Base-by-base conservation (phyloP, 2,888 invertebrate genomes). In the Charanyca ferruginea region DNA sequence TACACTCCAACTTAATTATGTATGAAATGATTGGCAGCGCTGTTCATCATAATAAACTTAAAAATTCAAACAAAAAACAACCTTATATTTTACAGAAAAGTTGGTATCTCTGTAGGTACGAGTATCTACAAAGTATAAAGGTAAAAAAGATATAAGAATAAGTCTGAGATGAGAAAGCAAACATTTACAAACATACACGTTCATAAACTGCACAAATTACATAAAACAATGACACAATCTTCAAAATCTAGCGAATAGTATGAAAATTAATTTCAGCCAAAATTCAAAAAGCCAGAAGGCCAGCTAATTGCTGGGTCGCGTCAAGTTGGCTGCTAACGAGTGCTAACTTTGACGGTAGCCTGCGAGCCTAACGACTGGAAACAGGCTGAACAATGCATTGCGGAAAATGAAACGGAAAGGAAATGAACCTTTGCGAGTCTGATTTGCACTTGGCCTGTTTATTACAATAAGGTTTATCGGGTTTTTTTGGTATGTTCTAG, bases 281-380 rank as follows among this genome's bases (percentile, higher is more conserved):
- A 1, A 38, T 5, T 35, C 41, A 1, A 54, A 54, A 69, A 52
- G 55, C 18, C 55, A 61, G 61, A 73, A 23, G 38, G 58, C 25
- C 49, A 58, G 52, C 18, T 20, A 75, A 59, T 78, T 67, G 54
- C 49, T 62, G 23, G 49, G 42, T 25, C 59, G 44, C 35, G 48
- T 63, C 60, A 76, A 75, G 66, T 54, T 58, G 42, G 41, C 41
- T 45, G 38, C 60, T 77, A 75, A 75, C 66, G 61, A 77, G 51
- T 44, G 52, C 20, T 25, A 73, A 77, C 73, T 75, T 75, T 75
- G 62, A 73, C 45, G 76, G 11, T 44, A 55, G 35, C 35, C 22
- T 41, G 23, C 32, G 22, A 20, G 47, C 44, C 48, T 62, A 77
- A 75, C 66, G 42, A 59, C 61, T 48, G 59, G 54, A 66, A 76